Conservation (phyloP, 2,113 vertebrate species). For the Hystrix brachyura region DNA sequence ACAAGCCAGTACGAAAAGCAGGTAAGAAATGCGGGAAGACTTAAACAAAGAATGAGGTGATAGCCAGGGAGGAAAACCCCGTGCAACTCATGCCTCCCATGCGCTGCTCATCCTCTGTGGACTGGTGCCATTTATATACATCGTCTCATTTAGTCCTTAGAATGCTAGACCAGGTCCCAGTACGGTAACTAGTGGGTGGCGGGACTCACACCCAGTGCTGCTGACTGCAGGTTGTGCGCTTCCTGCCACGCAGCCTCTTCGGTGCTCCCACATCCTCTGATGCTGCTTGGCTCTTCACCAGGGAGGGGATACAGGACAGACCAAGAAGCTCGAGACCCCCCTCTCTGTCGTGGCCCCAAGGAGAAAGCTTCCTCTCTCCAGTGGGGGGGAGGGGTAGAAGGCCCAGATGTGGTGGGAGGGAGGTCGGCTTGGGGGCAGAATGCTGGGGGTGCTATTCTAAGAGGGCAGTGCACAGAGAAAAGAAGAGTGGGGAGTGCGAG, state of each 20-base stretch:
- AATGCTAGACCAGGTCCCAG: neutral
- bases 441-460: neutral
- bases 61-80: neutral
- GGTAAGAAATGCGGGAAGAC: constrained; percentile 19
- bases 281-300: neutral
- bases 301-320: neutral
- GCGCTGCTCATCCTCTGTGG: neutral
- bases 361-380: neutral
- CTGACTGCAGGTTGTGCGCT: neutral
- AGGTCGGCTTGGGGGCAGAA: neutral
- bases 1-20: constrained; percentile 37
- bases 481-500: neutral
- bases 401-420: constrained; percentile 13
- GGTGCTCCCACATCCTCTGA: neutral
- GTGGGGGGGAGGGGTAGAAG: neutral
- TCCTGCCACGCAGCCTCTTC: neutral
- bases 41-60: constrained; percentile 40
- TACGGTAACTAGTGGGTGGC: neutral
- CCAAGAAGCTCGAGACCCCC: neutral
- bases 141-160: neutral
- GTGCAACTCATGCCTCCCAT: neutral
- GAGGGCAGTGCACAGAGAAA: neutral
- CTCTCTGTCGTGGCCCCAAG: neutral
- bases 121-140: neutral
- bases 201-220: neutral